Conservation (phyloP, 64 coral and sea anemone species). For the Platygyra sinensis region DNA sequence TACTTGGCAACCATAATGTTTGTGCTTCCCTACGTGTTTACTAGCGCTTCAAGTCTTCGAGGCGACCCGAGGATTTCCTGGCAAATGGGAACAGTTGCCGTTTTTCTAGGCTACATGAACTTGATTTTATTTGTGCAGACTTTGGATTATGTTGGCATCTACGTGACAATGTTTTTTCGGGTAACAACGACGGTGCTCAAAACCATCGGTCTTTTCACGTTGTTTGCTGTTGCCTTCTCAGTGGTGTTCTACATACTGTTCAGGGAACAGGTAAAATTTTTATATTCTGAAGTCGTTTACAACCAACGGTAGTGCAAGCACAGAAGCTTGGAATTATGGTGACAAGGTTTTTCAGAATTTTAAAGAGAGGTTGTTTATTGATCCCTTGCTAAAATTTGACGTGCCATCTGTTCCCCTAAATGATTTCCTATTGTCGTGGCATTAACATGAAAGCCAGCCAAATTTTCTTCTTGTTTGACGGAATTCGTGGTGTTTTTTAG, state of each 20-base stretch:
- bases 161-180: slow-evolving; percentile 76
- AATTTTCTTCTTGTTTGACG: too few species aligned
- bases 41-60: neutral
- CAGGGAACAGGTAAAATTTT: slow-evolving; percentile 57
- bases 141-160: slow-evolving; percentile 47
- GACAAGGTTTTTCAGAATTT: too few species aligned
- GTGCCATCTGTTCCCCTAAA: too few species aligned
- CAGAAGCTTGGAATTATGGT: too few species aligned
- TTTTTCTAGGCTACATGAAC: slow-evolving; percentile 60
- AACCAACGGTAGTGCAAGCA: too few species aligned
- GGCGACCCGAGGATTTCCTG: slow-evolving; percentile 18
- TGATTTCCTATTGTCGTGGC: too few species aligned
- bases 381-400: too few species aligned
- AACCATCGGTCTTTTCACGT: slow-evolving; percentile 30
- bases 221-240: slow-evolving; percentile 52
- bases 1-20: slow-evolving; percentile 55
- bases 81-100: slow-evolving; percentile 48
- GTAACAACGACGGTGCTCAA: slow-evolving; percentile 54
- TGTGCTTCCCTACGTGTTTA: slow-evolving; percentile 30
- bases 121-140: slow-evolving; percentile 56
- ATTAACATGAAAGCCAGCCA: too few species aligned
- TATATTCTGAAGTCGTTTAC: too few species aligned
- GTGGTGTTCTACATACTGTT: slow-evolving; percentile 66
- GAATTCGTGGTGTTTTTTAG: too few species aligned
- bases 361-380: too few species aligned